Percentiles rank a stretch among this genome's conserved stretches.
These are phyloP conservation scores for Eucera pruinosa DNA, from an alignment of 2,888 invertebrate genomes.

Conservation along the genomic window DNA sequence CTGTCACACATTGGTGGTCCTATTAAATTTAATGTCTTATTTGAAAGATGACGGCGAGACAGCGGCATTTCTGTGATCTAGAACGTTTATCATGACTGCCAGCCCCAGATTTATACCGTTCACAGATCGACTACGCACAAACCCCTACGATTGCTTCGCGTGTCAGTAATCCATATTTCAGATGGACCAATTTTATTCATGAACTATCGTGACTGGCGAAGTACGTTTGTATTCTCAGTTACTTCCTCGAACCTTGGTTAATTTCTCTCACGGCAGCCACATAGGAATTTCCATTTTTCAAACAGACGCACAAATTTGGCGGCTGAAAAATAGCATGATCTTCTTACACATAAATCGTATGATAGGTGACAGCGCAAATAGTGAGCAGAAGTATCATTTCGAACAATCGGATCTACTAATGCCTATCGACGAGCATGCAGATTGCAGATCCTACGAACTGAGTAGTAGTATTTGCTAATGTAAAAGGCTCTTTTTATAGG, in stretches of 20 bases:
- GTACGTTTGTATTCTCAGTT: slow-evolving; percentile 37
- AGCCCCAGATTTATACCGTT: slow-evolving; percentile 59
- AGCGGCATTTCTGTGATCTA: slow-evolving; percentile 34
- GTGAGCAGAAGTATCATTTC: too few species aligned
- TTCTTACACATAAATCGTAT: slow-evolving; percentile 15
- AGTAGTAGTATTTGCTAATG: too few species aligned
- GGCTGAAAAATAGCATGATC: neutral
- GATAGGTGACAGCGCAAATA: neutral
- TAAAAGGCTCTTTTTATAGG: too few species aligned
- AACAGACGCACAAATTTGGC: neutral
- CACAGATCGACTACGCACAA: slow-evolving; percentile 54
- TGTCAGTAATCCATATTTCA: slow-evolving; percentile 57
- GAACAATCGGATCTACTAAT: too few species aligned
- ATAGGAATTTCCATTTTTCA: slow-evolving; percentile 6
- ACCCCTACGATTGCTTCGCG: slow-evolving; percentile 43
- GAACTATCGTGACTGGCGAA: slow-evolving; percentile 24
- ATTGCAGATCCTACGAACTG: too few species aligned
- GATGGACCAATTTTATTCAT: slow-evolving; percentile 49
- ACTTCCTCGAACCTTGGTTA: slow-evolving; percentile 23
- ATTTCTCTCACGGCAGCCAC: neutral
- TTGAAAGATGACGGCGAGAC: slow-evolving; percentile 54
- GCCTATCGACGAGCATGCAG: too few species aligned
- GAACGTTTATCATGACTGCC: slow-evolving; percentile 63
- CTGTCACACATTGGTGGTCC: slow-evolving; percentile 13
- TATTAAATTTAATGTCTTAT: slow-evolving; percentile 56